Conservation (phyloP, 92 coral and sea anemone species). For the Epizoanthus scotinus region DNA sequence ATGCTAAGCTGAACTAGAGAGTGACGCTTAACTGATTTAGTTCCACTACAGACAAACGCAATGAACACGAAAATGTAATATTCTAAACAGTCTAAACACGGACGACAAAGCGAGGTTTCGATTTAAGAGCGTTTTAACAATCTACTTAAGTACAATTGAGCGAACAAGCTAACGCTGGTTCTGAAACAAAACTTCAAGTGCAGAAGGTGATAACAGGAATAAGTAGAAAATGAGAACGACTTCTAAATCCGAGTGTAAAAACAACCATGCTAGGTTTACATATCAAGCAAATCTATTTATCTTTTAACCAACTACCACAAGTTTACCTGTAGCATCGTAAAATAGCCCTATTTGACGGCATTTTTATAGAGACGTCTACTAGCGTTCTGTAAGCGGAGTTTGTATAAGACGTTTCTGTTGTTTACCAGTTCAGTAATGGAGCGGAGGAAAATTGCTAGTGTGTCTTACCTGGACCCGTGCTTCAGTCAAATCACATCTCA, state of each 20-base stretch:
- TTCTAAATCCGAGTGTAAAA: background rate
- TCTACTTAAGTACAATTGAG: background rate
- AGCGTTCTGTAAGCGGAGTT: background rate
- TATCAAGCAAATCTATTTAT: background rate
- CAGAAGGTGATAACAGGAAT: background rate
- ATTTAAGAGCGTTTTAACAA: background rate
- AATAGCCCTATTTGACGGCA: background rate
- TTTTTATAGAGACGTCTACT: background rate
- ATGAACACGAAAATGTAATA: background rate
- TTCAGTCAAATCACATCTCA: conserved; percentile 96
- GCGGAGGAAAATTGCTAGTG: background rate
- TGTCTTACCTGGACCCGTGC: conserved; percentile 95
- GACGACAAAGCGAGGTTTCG: background rate
- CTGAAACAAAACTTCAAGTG: background rate
- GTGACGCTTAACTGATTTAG: background rate
- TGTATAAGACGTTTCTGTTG: background rate
- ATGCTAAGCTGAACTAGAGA: background rate
- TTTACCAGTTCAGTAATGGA: no score
- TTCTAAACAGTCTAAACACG: background rate
- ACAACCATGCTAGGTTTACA: background rate
- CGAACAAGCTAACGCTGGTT: background rate
- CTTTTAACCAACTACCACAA: background rate
- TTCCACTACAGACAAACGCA: conserved; percentile 17
- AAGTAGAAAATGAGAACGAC: no score
- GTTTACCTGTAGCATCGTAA: background rate